Percentiles rank a stretch among this genome's conserved stretches.
Evolutionary conservation across 2,888 invertebrate genomes (phyloP).

Genomic region (Agrotis ipsilon): DNA sequence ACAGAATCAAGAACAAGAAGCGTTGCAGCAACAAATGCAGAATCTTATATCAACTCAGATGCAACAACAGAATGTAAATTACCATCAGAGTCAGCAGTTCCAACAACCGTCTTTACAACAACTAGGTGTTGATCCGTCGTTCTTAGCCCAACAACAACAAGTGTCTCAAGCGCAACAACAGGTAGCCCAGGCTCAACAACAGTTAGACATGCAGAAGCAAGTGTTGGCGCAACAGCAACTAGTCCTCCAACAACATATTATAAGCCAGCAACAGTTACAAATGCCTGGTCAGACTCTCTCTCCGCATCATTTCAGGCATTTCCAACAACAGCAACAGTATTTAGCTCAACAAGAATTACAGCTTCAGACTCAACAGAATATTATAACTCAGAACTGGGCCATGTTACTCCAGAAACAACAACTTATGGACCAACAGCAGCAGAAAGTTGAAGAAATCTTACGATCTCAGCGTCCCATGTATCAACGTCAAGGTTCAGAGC

Average conservation of each 20-base stretch:
- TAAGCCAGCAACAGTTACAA: constrained; percentile 84
- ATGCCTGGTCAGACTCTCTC: constrained; percentile 88
- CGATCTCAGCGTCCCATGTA: constrained; percentile 84
- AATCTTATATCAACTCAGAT: constrained; percentile 79
- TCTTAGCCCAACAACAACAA: constrained; percentile 86
- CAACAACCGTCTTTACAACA: constrained; percentile 76
- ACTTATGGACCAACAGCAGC: constrained; percentile 90
- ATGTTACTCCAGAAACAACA: constrained; percentile 89
- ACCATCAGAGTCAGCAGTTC: constrained; percentile 81
- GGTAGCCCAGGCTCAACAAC: constrained; percentile 86
- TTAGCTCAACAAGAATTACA: constrained; percentile 89
- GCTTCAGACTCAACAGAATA: constrained; percentile 90
- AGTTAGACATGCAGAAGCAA: constrained; percentile 88
- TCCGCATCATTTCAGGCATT: constrained; percentile 84
- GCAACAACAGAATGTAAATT: constrained; percentile 79
- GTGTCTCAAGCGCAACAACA: constrained; percentile 88
- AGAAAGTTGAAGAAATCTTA: constrained; percentile 85
- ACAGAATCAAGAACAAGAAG: constrained; percentile 70
- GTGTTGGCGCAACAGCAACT: constrained; percentile 87
- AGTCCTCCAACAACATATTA: constrained; percentile 88
- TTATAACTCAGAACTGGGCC: constrained; percentile 90
- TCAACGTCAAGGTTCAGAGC: constrained; percentile 86
- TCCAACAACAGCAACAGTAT: constrained; percentile 88
- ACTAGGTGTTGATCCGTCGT: constrained; percentile 79
- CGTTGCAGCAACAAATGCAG: constrained; percentile 81